phyloP scores from a whole-genome alignment of 2,113 vertebrate genomes.

The Gulo gulo region DNA sequence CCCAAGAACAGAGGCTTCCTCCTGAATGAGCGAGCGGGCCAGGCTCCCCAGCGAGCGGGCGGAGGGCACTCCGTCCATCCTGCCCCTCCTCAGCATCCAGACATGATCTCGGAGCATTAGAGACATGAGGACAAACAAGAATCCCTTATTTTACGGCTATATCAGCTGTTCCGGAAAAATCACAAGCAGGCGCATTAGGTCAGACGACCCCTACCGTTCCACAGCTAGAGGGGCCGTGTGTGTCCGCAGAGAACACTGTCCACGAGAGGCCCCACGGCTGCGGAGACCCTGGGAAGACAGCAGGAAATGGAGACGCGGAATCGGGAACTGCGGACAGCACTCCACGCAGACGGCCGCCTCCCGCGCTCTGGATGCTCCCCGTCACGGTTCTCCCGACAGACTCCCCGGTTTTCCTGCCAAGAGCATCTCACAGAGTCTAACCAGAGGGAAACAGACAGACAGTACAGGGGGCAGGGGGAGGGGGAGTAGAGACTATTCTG shows the following conservation, averaged over 20 bases:
- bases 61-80: background rate
- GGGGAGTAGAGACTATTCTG: background rate
- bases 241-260: background rate
- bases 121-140: background rate
- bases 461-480: no score
- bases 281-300: background rate
- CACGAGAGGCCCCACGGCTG: background rate
- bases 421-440: background rate
- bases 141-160: background rate
- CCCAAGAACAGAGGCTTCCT: background rate
- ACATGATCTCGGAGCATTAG: fast-evolving
- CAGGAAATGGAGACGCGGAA: no score
- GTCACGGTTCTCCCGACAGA: background rate
- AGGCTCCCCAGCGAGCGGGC: no score
- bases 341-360: background rate
- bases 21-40: background rate
- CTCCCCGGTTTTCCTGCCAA: background rate
- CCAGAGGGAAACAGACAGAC: no score
- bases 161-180: background rate
- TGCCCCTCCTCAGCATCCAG: fast-evolving
- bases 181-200: no score
- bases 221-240: background rate
- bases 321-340: fast-evolving
- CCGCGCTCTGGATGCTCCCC: no score
- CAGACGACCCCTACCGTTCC: background rate